Evolutionary conservation across 2,797 vertebrate genomes (phyloP).

Genomic region (Arnoldichthys spilopterus): DNA sequence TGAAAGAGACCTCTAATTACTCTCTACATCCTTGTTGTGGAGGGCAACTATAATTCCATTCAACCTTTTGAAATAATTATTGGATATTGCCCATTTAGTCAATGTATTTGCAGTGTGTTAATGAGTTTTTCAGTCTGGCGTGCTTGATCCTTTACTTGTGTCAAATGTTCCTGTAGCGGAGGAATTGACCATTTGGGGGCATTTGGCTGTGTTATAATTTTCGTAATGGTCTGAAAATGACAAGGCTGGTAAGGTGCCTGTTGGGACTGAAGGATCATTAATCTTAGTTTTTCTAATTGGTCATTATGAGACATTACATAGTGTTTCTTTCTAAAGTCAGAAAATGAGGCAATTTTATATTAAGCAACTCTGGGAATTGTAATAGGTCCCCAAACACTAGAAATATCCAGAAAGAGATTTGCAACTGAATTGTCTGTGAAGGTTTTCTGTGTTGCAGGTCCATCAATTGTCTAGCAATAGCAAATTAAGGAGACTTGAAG

Average conservation of each 20-base stretch:
- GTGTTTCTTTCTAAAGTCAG: neutral
- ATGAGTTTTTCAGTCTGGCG: slow-evolving; percentile 10
- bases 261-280: neutral
- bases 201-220: neutral
- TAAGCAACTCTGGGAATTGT: neutral
- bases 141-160: neutral
- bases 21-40: neutral
- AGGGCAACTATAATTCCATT: neutral
- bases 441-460: neutral
- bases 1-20: slow-evolving; percentile 4
- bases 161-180: neutral
- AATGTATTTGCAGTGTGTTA: slow-evolving; percentile 12
- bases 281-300: neutral
- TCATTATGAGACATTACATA: neutral
- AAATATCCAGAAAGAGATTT: neutral
- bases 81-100: slow-evolving; percentile 1
- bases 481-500: too few species aligned
- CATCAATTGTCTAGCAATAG: too few species aligned
- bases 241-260: too few species aligned
- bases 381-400: too few species aligned
- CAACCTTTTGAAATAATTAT: slow-evolving; percentile 3
- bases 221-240: neutral
- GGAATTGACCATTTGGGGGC: neutral
- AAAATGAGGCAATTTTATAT: neutral
- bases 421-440: neutral